Evolutionary conservation across 2,888 invertebrate species (phyloP).

Genomic region (Hypselothyrea guttata): DNA sequence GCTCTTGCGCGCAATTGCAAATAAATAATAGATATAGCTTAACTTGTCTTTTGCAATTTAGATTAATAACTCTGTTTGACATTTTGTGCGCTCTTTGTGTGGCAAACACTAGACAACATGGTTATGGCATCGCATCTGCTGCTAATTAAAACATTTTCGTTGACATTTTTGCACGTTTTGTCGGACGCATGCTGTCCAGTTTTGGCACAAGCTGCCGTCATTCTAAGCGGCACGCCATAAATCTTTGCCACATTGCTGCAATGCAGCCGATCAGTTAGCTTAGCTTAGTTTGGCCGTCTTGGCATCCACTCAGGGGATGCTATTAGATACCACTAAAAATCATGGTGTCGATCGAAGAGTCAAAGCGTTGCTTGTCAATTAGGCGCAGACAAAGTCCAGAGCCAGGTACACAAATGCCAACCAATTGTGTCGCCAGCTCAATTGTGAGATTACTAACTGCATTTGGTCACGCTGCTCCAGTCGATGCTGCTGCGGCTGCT

Average conservation of each 20-base stretch:
- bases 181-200: constrained; percentile 53
- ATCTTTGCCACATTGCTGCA: constrained; percentile 40
- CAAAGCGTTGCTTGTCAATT: constrained; percentile 58
- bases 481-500: not conserved
- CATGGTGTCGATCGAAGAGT: constrained; percentile 5
- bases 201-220: constrained; percentile 42
- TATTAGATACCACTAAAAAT: constrained; percentile 58
- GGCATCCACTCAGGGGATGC: constrained; percentile 48
- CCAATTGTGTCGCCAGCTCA: constrained; percentile 71
- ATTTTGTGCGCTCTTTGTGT: not conserved
- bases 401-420: constrained; percentile 39
- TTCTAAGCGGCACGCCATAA: constrained; percentile 62
- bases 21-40: no score
- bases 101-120: not conserved
- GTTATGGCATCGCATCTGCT: constrained; percentile 21
- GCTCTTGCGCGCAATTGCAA: no score
- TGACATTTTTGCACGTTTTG: constrained; percentile 61
- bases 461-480: constrained; percentile 59
- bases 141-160: constrained; percentile 70
- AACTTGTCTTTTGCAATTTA: no score
- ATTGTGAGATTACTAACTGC: constrained; percentile 66
- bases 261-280: constrained; percentile 11
- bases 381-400: constrained; percentile 44
- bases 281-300: no score
- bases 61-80: no score